These are phyloP conservation scores for Fregata magnificens DNA, from an alignment of 2,113 vertebrate genomes.

Conservation along the genomic window DNA sequence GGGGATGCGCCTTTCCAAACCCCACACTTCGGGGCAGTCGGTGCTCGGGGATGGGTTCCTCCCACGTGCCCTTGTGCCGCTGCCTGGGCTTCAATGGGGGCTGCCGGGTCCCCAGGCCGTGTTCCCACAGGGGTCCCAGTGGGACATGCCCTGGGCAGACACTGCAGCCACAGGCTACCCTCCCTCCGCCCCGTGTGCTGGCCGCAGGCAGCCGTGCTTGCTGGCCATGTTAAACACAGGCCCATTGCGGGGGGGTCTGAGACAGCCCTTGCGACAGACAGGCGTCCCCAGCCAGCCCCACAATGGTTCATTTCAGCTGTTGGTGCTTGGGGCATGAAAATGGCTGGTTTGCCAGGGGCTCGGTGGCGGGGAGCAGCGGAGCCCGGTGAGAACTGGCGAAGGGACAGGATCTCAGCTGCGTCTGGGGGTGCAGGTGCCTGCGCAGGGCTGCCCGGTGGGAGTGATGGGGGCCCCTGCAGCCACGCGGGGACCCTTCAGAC, in stretches of 20 bases:
- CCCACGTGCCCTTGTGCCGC: rapidly evolving
- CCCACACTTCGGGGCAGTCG: rapidly evolving
- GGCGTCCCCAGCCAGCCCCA: neutral
- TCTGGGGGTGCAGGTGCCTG: no score
- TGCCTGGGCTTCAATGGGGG: neutral
- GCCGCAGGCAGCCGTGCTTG: neutral
- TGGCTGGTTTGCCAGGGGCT: neutral
- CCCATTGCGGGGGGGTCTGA: neutral
- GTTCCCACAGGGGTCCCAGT: neutral
- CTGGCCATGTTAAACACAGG: rapidly evolving
- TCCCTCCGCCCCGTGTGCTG: rapidly evolving
- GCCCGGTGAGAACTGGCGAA: rapidly evolving
- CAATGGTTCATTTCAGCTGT: rapidly evolving
- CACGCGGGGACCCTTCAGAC: rapidly evolving
- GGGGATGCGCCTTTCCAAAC: neutral
- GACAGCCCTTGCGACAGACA: neutral
- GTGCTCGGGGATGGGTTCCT: neutral
- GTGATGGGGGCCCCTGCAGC: neutral
- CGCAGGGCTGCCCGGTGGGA: rapidly evolving
- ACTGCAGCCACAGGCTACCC: neutral
- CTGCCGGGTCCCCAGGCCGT: rapidly evolving
- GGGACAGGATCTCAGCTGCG: neutral
- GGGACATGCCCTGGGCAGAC: neutral
- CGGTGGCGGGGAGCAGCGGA: neutral
- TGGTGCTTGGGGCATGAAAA: neutral